Base-by-base conservation (phyloP, 2,888 invertebrate species). In the Linnaemya tessellans region DNA sequence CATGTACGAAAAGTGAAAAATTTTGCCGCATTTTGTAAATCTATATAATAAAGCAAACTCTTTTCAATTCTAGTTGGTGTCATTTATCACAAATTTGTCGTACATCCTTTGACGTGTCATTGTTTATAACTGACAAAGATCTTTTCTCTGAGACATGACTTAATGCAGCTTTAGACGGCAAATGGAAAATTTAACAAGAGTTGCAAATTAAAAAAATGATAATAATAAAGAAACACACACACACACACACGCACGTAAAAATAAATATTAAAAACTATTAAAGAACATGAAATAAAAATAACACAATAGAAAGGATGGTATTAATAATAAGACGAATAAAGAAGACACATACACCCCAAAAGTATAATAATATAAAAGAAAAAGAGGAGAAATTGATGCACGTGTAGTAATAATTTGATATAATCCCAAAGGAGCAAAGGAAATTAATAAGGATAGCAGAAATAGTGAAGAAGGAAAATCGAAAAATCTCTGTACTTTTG, bases 141-240 rank as follows among this genome's bases (percentile, higher is more conserved):
- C 22, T 58, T 80, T 73, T 65, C 38, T 65, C 56, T 49, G 35
- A 46, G 79, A 79, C 64, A 80, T 41, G 46, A 30, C 80, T 58
- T 73, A 80, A 80, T 65, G 73, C 73, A 49, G 70, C 65, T 80
- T 58, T n/a, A 80, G 35, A 58, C 71, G 56, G 78, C 25, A 78
- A 78, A 78, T 60, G 18, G 38, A 49, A 54, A 56, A n/a, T 18
- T 65, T 43, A 64, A 65, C 38, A 41, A 20, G 15, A 79, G 51
- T 46, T 3, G 4, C 38, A 49, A 68, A 68, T 68, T 60, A 58
- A 43, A 62, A 80, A n/a, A n/a, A n/a, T n/a, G n/a, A n/a, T n/a
- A n/a, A n/a, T n/a, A n/a, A n/a, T n/a, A n/a, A n/a, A n/a, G n/a
- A n/a, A n/a, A n/a, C n/a, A n/a, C n/a, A 1, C 11, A 58, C 30